Evolutionary conservation across 2,113 vertebrate genomes (phyloP), one percentile per base, ranked within the genome.

Genomic region (Myodes glareolus): DNA sequence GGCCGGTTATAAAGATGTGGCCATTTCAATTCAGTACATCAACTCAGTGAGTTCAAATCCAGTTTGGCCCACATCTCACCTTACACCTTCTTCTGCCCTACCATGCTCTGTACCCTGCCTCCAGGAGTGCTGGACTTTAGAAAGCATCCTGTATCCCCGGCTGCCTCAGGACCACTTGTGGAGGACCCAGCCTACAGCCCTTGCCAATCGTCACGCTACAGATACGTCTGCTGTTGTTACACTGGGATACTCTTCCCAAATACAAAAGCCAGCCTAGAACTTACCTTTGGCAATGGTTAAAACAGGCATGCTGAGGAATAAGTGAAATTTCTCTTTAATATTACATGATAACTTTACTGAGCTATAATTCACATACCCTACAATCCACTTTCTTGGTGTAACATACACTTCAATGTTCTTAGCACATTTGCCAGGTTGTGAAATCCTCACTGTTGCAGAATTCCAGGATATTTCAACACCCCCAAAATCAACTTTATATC

Each of bases 301-400:
- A 87, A 42, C 7, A 55, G 25, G 47, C 55, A 75, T 23, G 29
- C 47, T 73, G 39, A 50, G 45, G 70, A 76, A 52, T 55, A 19
- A 63, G 17, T 73, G n/a, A 93, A 94, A 76, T 11, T 58, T 52
- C 88, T 45, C 36, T 80, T n/a, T 77, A 91, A 92, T n/a, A 76
- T 90, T 90, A 88, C 76, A 16, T 67, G 42, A 45, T 31, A 61
- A 25, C 17, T 92, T 88, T 92, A 67, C 21, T 58, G 81, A 92
- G 47, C 52, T 90, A 55, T 27, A 77, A 92, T 81, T 85, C 58
- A 89, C 5, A 81, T 81, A 17, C 58, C 21, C 58, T 77, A 82
- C 77, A 95, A 95, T 50, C 45, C 47, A 82, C 68, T 17, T 29
- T 65, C 80, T 68, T 31, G 27, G 76, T 89, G 12, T 76, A 25